phyloP scores from a whole-genome alignment of 2,888 invertebrate genomes.

The Cerastoderma edule region DNA sequence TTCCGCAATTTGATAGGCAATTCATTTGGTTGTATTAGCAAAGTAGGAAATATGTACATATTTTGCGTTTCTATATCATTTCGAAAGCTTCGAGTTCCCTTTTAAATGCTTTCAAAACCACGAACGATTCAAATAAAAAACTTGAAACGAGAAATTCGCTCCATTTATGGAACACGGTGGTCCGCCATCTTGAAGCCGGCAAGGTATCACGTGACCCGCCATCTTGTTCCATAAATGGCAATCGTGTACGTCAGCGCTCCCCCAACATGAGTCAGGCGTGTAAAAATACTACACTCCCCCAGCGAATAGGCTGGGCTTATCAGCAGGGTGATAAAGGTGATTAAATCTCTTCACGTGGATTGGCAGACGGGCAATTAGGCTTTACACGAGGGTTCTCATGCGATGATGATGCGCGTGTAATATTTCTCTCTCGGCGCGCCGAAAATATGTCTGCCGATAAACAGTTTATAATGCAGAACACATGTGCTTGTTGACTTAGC shows the following conservation, averaged over 20 bases:
- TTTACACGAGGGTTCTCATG: slow-evolving; percentile 1
- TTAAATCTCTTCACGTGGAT: slow-evolving; percentile 13
- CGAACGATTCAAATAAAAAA: too few relatives aligned
- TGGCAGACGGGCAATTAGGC: slow-evolving; percentile 23
- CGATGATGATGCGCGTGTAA: background rate
- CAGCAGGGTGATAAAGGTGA: slow-evolving; percentile 22
- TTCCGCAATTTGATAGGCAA: too few relatives aligned
- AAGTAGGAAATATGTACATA: too few relatives aligned
- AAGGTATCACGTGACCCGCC: slow-evolving; percentile 52
- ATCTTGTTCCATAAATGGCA: slow-evolving; percentile 54
- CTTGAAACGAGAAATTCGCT: slow-evolving; percentile 2
- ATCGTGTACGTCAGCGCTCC: slow-evolving; percentile 29
- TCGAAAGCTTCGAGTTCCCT: too few relatives aligned
- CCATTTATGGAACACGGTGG: slow-evolving; percentile 90
- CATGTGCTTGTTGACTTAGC: too few relatives aligned
- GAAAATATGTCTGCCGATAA: background rate
- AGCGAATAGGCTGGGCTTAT: slow-evolving; percentile 49
- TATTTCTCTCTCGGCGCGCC: background rate
- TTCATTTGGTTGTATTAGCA: too few relatives aligned
- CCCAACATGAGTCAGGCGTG: slow-evolving; percentile 43
- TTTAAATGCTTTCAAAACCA: too few relatives aligned
- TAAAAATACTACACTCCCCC: slow-evolving; percentile 28
- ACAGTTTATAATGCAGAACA: background rate
- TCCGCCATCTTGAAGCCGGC: slow-evolving; percentile 49
- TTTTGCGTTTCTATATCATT: too few relatives aligned